Conservation (phyloP, 2,888 invertebrate genomes). For the Melanophora roralis region DNA sequence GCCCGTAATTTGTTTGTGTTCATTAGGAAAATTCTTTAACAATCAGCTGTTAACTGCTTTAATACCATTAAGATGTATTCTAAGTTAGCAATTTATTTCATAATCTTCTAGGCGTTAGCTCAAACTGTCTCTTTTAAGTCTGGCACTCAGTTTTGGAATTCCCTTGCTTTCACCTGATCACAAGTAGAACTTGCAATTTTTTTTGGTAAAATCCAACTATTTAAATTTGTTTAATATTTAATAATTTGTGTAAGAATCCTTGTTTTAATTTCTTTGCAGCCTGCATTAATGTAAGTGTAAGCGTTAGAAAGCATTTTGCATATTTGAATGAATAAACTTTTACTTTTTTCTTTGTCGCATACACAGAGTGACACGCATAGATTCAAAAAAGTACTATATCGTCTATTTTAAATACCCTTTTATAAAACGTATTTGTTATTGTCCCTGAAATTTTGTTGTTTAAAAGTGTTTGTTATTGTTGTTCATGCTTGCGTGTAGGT, state of each 20-base stretch:
- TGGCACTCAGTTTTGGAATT: too few species aligned
- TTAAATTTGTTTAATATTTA: neutral
- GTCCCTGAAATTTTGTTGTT: neutral
- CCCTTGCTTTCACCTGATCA: too few species aligned
- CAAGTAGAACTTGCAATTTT: too few species aligned
- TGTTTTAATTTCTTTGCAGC: neutral
- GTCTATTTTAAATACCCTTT: neutral
- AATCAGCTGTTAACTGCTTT: too few species aligned
- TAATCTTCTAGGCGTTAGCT: too few species aligned
- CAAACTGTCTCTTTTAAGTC: too few species aligned
- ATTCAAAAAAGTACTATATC: neutral
- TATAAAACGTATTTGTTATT: neutral
- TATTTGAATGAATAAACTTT: conserved; percentile 65
- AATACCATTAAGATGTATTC: too few species aligned
- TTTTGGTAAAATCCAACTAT: too few species aligned
- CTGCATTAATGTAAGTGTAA: neutral
- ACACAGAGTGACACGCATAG: conserved; percentile 58
- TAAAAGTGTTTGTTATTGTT: neutral
- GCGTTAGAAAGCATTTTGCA: neutral
- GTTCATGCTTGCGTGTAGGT: conserved; percentile 3
- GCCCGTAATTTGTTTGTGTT: too few species aligned
- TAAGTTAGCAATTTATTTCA: too few species aligned
- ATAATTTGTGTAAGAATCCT: neutral
- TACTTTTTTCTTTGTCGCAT: conserved; percentile 63
- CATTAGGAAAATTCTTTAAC: too few species aligned